Base-by-base conservation (phyloP, 30 jellyfish, hydroid and myxozoan genomes). In the Haliclystus octoradiatus region DNA sequence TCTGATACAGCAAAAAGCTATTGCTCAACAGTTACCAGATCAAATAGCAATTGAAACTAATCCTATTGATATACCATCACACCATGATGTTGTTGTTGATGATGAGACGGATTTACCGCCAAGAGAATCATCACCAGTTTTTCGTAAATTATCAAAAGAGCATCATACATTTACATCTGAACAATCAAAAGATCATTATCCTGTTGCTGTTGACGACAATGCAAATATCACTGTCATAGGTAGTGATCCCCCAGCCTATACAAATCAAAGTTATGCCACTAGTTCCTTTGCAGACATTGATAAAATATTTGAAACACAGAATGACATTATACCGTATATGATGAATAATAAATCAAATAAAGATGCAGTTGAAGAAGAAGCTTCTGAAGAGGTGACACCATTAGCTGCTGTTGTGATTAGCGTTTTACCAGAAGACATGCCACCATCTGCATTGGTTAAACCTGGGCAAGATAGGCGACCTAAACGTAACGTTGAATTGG, bases 391-490 rank as follows among this genome's bases (percentile, higher is more conserved):
- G 40, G 95, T 75, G 24, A 31, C 26, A 28, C 80, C 80, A 9
- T 40, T 74, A 1, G 72, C 50, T 24, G 94, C 97, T 15, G 95
- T 89, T 26, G 74, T 89, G 50, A 88, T 88, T 1, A 67, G 77
- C 24, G 88, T 88, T 1, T 86, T 95, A 27, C 95, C 92, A 13
- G 98, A 89, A 0, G 75, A 89, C 57, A 76, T 89, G 94, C 98
- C 98, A 40, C 98, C 98, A 33, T 84, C 98, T 2, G 75, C 75
- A 49, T 68, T 89, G 72, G 77, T 75, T 74, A 80, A 81, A 60
- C 95, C 93, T 9, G 98, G 93, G 30, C 65, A 90, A 46, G 95
- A 91, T 12, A 65, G 94, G 52, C 80, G 75, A 47, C 94, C 81
- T 61, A 84, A 90, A 30, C 92, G 98, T 26, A 76, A 81, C 31